These are phyloP conservation scores for Sorex araneus DNA, from an alignment of 2,113 vertebrate species.

Conservation along the genomic window DNA sequence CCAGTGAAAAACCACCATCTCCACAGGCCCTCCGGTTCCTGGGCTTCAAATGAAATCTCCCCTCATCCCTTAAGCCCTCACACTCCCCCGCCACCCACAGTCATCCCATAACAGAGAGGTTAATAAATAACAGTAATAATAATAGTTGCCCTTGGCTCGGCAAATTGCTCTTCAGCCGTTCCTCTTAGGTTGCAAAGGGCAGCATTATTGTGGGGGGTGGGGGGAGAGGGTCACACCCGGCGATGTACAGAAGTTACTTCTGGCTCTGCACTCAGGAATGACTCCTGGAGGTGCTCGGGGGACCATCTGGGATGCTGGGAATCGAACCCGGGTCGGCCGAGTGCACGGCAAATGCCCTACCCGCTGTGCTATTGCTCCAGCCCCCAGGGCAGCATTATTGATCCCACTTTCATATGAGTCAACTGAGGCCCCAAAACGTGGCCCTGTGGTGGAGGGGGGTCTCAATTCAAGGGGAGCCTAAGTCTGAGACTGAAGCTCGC, in stretches of 20 bases:
- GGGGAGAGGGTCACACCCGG: background rate
- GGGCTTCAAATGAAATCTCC: constrained; percentile 32
- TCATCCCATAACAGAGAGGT: background rate
- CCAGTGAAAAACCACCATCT: background rate
- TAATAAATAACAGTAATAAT: background rate
- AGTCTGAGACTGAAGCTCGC: no score
- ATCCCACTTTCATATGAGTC: constrained; percentile 19
- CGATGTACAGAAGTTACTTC: no score
- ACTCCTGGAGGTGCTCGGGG: no score
- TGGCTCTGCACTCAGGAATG: no score
- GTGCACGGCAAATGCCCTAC: no score
- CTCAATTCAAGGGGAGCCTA: background rate
- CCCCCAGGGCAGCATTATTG: no score
- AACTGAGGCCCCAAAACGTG: background rate
- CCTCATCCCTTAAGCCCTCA: background rate
- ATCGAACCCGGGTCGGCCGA: no score
- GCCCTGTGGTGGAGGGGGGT: background rate
- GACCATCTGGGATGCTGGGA: no score
- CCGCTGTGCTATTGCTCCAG: no score
- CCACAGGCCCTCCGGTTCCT: background rate
- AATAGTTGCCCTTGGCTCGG: background rate
- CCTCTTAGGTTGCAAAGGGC: no score
- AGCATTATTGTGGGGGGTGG: no score
- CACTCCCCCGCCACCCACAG: background rate
- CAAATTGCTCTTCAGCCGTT: background rate